Base-by-base conservation (phyloP, 2,797 vertebrate species). In the Aeoliscus strigatus region DNA sequence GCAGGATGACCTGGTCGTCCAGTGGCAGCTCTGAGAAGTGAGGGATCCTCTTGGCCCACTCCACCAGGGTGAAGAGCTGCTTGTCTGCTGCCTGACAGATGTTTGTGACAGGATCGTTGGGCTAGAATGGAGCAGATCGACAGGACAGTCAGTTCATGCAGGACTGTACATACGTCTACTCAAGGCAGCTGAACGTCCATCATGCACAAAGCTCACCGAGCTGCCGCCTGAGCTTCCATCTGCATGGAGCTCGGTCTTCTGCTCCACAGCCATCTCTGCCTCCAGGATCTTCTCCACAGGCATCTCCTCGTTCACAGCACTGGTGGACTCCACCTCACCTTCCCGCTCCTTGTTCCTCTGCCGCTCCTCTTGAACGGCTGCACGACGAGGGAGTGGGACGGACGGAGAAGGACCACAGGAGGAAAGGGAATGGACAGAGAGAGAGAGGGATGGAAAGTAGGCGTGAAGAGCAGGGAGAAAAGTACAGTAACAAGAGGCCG, bases 81-180 rank as follows among this genome's bases (percentile, higher is more conserved):
- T 98, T 99, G 85, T 99, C 96, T 3, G 96, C 96, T 1, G 96
- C 96, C 66, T 98, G 96, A 80, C 96, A 99, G 66, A 99, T 98
- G 90, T 97, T 98, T 59, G 92, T 96, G 49, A 98, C 96, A 0
- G 96, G 93, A 83, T 99, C 96, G 1, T 94, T 94, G 56, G 93
- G 92, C 96, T 99, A 72, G 36, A 70, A 74, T 8, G 17, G 40
- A 50, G 52, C 2, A 58, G 42, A 1, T 60, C 1, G 51, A 21
- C 37, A 29, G n/a, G n/a, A n/a, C n/a, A n/a, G n/a, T n/a, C n/a
- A n/a, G n/a, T n/a, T n/a, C n/a, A n/a, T n/a, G n/a, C n/a, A n/a
- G n/a, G n/a, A n/a, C n/a, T n/a, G n/a, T n/a, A n/a, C n/a, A n/a
- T n/a, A n/a, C n/a, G n/a, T n/a, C n/a, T n/a, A n/a, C n/a, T n/a